Conservation (phyloP, 2,888 invertebrate species). For the Tribolium freemani region DNA sequence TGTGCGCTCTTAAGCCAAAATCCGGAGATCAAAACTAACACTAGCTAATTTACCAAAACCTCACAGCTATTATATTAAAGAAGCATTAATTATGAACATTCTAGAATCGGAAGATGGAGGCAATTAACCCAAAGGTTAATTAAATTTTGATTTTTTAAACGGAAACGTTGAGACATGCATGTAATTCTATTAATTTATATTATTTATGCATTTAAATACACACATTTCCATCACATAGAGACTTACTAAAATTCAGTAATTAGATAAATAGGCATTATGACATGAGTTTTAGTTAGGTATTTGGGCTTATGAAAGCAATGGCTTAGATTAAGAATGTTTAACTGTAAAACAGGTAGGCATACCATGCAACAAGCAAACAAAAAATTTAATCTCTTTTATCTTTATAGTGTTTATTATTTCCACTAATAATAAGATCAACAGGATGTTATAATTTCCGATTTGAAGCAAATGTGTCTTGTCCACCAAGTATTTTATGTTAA, state of each 20-base stretch:
- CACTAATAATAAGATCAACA: slow-evolving; percentile 48
- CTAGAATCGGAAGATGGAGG: neutral
- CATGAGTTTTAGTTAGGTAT: neutral
- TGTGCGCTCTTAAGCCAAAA: too few species aligned
- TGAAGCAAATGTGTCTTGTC: neutral
- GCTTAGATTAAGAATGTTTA: slow-evolving; percentile 34
- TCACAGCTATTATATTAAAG: too few species aligned
- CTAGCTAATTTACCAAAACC: too few species aligned
- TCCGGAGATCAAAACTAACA: too few species aligned
- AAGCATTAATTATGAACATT: too few species aligned
- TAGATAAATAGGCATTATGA: too few species aligned
- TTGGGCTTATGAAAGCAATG: slow-evolving; percentile 11
- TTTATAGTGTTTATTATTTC: slow-evolving; percentile 52
- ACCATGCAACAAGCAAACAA: slow-evolving; percentile 32
- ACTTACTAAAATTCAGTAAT: too few species aligned
- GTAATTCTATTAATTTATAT: too few species aligned
- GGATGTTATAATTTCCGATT: slow-evolving; percentile 50
- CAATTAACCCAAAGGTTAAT: slow-evolving; percentile 31
- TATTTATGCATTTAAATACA: too few species aligned
- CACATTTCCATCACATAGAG: neutral
- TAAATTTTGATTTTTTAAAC: slow-evolving; percentile 27
- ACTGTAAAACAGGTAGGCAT: slow-evolving; percentile 38
- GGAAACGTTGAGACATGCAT: too few species aligned
- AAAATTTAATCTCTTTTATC: slow-evolving; percentile 53
- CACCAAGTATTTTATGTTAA: neutral